These are phyloP conservation scores for Drosophila truncata DNA, from an alignment of 1,140 invertebrate genomes.

Conservation along the genomic window DNA sequence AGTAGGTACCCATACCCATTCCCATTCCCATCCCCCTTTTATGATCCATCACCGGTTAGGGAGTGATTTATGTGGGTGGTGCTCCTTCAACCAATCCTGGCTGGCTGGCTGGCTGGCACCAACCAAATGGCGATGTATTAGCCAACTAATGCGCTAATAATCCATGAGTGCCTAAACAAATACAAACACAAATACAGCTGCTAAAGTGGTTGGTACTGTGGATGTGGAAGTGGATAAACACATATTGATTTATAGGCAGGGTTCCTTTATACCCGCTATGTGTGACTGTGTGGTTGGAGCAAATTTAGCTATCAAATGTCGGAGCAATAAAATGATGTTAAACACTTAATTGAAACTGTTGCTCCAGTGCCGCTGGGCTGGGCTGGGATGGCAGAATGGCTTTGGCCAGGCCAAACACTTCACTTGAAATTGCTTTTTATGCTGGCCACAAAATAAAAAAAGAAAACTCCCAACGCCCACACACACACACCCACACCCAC, in stretches of 20 bases:
- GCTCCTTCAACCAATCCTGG: background rate
- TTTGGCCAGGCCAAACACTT: conserved; percentile 44
- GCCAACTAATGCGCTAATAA: conserved; percentile 80
- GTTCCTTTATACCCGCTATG: conserved; percentile 20
- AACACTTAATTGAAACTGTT: conserved; percentile 83
- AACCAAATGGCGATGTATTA: conserved; percentile 63
- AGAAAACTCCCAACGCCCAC: conserved; percentile 7
- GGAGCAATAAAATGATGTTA: conserved; percentile 76
- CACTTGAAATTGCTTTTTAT: conserved; percentile 72
- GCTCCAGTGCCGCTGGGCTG: conserved; percentile 38
- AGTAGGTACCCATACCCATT: conserved; percentile 33
- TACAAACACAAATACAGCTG: conserved; percentile 62
- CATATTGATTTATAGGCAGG: conserved; percentile 74
- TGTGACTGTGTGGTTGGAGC: conserved; percentile 25
- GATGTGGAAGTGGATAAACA: conserved; percentile 35
- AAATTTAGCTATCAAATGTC: conserved; percentile 73
- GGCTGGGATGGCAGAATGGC: too few species aligned
- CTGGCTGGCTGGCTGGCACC: background rate
- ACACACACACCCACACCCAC: conserved; percentile 2
- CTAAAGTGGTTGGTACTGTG: conserved; percentile 10
- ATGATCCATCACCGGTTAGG: conserved; percentile 69
- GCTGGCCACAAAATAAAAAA: conserved; percentile 59
- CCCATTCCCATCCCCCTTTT: conserved; percentile 24
- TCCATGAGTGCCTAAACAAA: conserved; percentile 78
- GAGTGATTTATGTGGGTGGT: conserved; percentile 65